Evolutionary conservation across 2,113 vertebrate genomes (phyloP), one percentile per base, ranked within the genome.

Genomic region (Machaerirhynchus nigripectus): DNA sequence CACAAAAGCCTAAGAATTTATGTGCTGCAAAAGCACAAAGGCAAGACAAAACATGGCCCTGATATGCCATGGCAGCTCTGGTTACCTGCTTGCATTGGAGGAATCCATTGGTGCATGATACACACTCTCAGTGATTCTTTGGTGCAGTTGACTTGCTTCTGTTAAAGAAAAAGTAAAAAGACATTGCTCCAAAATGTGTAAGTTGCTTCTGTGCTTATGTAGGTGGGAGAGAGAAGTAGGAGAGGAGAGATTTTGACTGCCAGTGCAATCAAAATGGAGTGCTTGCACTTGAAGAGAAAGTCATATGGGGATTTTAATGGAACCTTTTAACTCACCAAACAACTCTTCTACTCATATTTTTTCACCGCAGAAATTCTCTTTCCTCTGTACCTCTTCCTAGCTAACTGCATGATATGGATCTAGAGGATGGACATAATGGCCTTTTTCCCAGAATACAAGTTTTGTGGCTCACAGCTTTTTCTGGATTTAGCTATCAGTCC

Each of bases 111-210:
- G 98, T 40, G 98, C 98, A 37, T 98, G 98, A 35, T 98, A 99
- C 16, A 98, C 98, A 59, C 98, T 98, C 92, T 99, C 98, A 0
- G 98, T 98, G 96, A 98, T 98, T 96, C 98, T 98, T 94, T 98
- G 98, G 97, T 99, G 98, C 59, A 98, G 98, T 73, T 99, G 99
- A 84, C 98, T 99, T 76, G 99, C 99, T 95, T 99, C 99, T 99
- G 97, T 92, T 49, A 95, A 97, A 87, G 84, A 68, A 96, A 95
- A 73, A 90, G 61, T 78, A 33, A 95, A 95, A 69, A 88, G 35
- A 52, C 84, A 63, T 92, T 93, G 56, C 18, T 90, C 30, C 28
- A 74, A 56, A 75, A 28, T 31, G 11, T 67, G 1, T 74, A 33
- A 63, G 2, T 31, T 64, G 3, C 26, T 75, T 65, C 61, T 18